A percentile compares a stretch with the other conserved stretches of the same genome.
Evolutionary conservation across 1,140 invertebrate species (phyloP).

Genomic region (Pseudachorutes palmiensis): DNA sequence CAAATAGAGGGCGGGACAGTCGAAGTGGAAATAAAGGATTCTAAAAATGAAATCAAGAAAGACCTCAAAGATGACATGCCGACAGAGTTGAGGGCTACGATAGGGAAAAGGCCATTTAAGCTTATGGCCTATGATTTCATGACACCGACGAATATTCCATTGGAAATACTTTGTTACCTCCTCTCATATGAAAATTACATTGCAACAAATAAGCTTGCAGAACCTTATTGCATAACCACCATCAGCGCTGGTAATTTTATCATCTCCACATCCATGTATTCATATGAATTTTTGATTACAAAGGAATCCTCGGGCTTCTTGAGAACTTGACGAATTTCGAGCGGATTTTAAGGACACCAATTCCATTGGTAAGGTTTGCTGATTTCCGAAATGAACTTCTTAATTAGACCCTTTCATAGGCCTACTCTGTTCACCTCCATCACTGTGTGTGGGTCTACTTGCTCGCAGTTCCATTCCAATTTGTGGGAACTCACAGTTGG

Average conservation of each 20-base stretch:
- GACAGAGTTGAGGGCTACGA: background rate
- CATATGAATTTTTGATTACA: no score
- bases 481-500: slow-evolving; percentile 28
- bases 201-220: background rate
- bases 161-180: background rate
- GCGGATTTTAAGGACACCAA: slow-evolving; percentile 33
- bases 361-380: no score
- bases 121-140: background rate
- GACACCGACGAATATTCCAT: background rate
- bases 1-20: no score
- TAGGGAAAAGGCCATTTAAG: background rate
- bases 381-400: no score
- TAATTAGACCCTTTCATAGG: no score
- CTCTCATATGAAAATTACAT: background rate
- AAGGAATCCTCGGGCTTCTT: slow-evolving; percentile 25
- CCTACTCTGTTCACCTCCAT: slow-evolving; percentile 35
- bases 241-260: background rate
- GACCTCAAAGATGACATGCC: no score
- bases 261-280: no score
- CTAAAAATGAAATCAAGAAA: no score
- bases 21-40: no score
- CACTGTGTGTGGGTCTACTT: slow-evolving; percentile 36
- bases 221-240: background rate
- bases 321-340: slow-evolving; percentile 33
- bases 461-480: slow-evolving; percentile 29